Base-by-base conservation (phyloP, 2,888 invertebrate genomes). In the Piscicola geometra region DNA sequence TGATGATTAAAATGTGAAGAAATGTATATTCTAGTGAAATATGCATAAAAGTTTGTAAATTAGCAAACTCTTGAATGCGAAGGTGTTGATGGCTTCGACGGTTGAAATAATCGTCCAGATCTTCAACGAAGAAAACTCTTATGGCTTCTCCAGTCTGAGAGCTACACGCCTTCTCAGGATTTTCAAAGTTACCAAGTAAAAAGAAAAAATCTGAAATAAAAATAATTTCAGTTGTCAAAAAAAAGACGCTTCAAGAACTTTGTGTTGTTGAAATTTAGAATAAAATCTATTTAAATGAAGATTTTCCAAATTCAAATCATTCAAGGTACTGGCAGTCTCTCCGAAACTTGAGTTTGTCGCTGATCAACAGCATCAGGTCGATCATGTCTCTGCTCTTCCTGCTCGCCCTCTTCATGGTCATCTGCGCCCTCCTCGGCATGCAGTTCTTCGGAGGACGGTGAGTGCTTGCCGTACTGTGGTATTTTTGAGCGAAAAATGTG, bases 271-370 rank as follows among this genome's bases (percentile, higher is more conserved):
- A n/a, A n/a, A n/a, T n/a, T n/a, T n/a, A n/a, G n/a, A n/a, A n/a
- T n/a, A n/a, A n/a, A n/a, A n/a, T n/a, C n/a, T n/a, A n/a, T n/a
- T n/a, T n/a, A n/a, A n/a, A n/a, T n/a, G n/a, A n/a, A n/a, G n/a
- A n/a, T n/a, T n/a, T n/a, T n/a, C n/a, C n/a, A n/a, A n/a, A n/a
- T n/a, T n/a, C n/a, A n/a, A n/a, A n/a, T n/a, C n/a, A n/a, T n/a
- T n/a, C n/a, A n/a, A 97, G 96, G 88, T 97, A 98, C 88, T 98
- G 98, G 98, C 92, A 96, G 83, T 95, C 96, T 81, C 89, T 98
- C 84, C 90, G 97, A 82, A 98, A 98, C 88, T 90, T 98, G 86
- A 97, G 98, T 86, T 94, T 98, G 88, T 98, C 98, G 82, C 90
- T 98, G 88, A 91, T 98, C 87, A 96, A 94, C 88, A 95, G 95